Evolutionary conservation across 1,140 invertebrate genomes (phyloP).

Genomic region (Psilanteris sp.): DNA sequence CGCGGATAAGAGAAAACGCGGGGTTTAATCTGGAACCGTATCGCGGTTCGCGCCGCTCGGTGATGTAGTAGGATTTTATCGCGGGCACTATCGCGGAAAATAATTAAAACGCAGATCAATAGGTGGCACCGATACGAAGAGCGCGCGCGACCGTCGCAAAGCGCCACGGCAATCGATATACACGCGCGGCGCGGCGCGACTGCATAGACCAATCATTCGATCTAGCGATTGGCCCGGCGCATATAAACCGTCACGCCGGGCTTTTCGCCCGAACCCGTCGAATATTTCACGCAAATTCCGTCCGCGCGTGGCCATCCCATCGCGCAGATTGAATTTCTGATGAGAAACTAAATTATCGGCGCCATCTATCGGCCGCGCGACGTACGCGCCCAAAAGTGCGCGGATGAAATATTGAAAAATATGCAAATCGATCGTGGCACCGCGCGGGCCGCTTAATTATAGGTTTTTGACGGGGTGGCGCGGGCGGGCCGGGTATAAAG

Average conservation of each 20-base stretch:
- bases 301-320: conserved; percentile 44
- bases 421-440: conserved; percentile 20
- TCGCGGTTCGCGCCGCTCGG: conserved; percentile 20
- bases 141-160: conserved; percentile 32
- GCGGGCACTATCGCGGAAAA: conserved; percentile 64
- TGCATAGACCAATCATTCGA: conserved; percentile 61
- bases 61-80: conserved; percentile 66
- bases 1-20: conserved; percentile 59
- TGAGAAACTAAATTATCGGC: conserved; percentile 49
- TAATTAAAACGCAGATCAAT: conserved; percentile 69
- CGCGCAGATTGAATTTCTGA: conserved; percentile 58
- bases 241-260: conserved; percentile 47
- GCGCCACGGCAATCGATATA: conserved; percentile 55
- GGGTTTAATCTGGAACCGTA: conserved; percentile 58
- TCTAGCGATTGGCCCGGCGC: conserved; percentile 49
- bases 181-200: conserved; percentile 27
- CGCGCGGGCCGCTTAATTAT: too few relatives aligned
- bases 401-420: conserved; percentile 44
- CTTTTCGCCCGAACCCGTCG: conserved; percentile 45
- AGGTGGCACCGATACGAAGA: conserved; percentile 48
- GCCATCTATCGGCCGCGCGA: conserved; percentile 41
- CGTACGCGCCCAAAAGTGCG: conserved; percentile 6
- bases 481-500: too few relatives aligned
- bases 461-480: too few relatives aligned
- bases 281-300: conserved; percentile 62